A percentile compares a stretch with the other conserved stretches of the same genome.
Conservation (phyloP, 2,888 invertebrate species). For the Erannis defoliaria region DNA sequence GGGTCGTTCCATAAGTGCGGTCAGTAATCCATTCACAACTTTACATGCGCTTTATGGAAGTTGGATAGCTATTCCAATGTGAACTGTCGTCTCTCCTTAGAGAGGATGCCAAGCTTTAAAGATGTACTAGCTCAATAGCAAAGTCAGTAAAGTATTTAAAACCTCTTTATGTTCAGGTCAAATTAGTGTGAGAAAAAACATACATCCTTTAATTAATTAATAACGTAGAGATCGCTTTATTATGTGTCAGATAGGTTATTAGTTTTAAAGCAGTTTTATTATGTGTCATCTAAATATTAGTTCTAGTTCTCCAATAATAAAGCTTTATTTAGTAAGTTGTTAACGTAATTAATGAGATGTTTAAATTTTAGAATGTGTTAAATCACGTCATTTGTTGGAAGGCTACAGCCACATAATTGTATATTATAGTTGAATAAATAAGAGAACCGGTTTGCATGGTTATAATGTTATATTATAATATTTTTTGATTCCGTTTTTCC, state of each 20-base stretch:
- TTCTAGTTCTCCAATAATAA: constrained; percentile 20
- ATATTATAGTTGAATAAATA: constrained; percentile 12
- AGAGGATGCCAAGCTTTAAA: no score
- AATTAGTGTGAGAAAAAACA: not conserved
- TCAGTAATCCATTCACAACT: no score
- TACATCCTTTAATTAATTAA: constrained; percentile 1
- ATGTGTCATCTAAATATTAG: constrained; percentile 35
- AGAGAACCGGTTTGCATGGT: constrained; percentile 12
- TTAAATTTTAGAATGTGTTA: constrained; percentile 32
- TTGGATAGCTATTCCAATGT: no score
- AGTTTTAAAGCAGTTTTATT: constrained; percentile 38
- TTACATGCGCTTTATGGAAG: no score
- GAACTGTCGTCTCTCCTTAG: no score
- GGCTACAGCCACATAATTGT: constrained; percentile 12
- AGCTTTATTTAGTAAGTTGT: constrained; percentile 51
- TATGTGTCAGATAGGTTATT: constrained; percentile 28
- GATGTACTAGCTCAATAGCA: no score
- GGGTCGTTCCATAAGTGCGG: no score
- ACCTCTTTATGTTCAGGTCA: not conserved
- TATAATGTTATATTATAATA: constrained; percentile 4
- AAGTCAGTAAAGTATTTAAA: no score
- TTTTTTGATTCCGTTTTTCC: no score
- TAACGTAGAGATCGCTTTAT: not conserved
- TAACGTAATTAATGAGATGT: constrained; percentile 59
- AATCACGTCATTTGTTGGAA: constrained; percentile 26